Percentiles rank a stretch among this genome's conserved stretches.
Conservation (phyloP, 2,888 invertebrate species). For the Melipona beecheii region DNA sequence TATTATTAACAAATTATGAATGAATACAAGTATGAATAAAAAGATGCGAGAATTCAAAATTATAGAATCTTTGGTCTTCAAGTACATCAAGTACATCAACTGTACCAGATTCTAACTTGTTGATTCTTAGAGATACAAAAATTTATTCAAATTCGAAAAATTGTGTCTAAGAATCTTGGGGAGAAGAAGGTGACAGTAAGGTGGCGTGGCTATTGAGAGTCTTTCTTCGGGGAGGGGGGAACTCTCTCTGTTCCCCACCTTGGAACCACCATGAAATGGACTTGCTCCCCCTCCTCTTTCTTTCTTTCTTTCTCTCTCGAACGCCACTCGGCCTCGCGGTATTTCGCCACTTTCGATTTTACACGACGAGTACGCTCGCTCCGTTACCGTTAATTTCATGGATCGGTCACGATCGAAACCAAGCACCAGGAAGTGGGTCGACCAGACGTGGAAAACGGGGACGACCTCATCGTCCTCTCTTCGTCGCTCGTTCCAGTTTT, state of each 20-base stretch:
- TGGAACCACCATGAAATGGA: conserved; percentile 9
- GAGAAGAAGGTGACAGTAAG: conserved; percentile 11
- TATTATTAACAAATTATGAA: too few species aligned
- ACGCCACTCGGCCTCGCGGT: conserved; percentile 40
- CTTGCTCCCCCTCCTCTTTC: neutral
- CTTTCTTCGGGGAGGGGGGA: conserved; percentile 25
- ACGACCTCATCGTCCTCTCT: conserved; percentile 27
- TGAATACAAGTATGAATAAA: neutral
- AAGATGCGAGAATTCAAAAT: neutral
- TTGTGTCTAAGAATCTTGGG: neutral
- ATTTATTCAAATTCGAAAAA: neutral
- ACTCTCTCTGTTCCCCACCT: conserved; percentile 59
- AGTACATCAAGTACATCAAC: neutral
- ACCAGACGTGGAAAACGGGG: conserved; percentile 55
- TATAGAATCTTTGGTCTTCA: neutral
- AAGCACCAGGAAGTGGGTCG: conserved; percentile 69
- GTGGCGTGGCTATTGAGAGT: conserved; percentile 30
- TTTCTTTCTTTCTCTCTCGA: neutral
- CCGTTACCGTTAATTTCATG: conserved; percentile 71
- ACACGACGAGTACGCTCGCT: conserved; percentile 54
- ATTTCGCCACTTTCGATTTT: conserved; percentile 77
- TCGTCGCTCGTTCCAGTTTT: neutral
- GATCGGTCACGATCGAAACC: conserved; percentile 58
- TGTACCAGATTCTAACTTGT: neutral
- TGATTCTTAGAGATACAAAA: neutral